phyloP scores from a whole-genome alignment of 2,888 invertebrate genomes.

The Brachylomia viminalis region DNA sequence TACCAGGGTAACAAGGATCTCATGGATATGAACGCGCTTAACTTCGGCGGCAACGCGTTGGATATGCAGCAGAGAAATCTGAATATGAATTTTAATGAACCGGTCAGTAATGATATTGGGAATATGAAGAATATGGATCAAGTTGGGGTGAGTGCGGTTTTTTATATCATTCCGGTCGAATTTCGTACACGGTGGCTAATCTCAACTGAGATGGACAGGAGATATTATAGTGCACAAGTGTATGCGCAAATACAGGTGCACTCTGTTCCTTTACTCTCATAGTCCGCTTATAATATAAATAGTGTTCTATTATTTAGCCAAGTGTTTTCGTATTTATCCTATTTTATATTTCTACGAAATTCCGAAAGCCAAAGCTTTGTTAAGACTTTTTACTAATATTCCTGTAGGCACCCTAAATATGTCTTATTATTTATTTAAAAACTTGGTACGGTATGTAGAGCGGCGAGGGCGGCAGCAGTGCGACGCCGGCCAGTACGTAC shows the following conservation, averaged over 20 bases:
- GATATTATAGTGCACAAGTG: background rate
- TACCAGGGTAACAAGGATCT: conserved; percentile 75
- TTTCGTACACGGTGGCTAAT: too few species aligned
- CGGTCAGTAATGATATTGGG: conserved; percentile 68
- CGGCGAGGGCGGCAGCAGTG: conserved; percentile 50
- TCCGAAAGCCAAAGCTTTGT: background rate
- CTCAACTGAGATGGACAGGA: background rate
- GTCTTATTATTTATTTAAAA: background rate
- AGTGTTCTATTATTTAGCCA: background rate
- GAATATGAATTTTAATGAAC: conserved; percentile 75
- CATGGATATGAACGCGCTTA: conserved; percentile 73
- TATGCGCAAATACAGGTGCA: background rate
- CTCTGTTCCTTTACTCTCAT: background rate
- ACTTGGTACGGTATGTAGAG: conserved; percentile 28
- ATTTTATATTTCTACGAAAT: background rate
- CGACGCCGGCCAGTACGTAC: conserved; percentile 84
- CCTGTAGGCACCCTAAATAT: background rate
- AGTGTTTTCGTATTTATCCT: background rate
- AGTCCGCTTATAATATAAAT: background rate
- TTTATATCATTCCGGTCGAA: background rate
- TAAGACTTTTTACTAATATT: background rate
- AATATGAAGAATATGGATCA: conserved; percentile 75
- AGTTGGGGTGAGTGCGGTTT: conserved; percentile 72
- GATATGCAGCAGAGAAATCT: conserved; percentile 78
- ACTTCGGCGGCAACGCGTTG: conserved; percentile 74